Evolutionary conservation across 1,140 invertebrate species (phyloP).

Genomic region (Harlomillsia oculata): DNA sequence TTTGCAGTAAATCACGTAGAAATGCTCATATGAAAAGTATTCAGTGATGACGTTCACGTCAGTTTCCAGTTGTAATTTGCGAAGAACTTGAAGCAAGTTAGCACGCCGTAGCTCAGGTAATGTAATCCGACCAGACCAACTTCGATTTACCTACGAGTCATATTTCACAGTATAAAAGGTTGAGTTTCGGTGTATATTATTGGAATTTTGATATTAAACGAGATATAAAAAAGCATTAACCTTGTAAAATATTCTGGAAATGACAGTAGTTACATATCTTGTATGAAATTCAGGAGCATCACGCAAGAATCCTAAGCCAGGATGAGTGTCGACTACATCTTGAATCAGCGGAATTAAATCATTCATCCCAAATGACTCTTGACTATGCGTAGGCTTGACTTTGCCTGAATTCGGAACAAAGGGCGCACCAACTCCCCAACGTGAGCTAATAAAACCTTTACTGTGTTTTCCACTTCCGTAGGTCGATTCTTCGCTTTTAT

Average conservation of each 20-base stretch:
- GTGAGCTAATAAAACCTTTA: slow-evolving; percentile 51
- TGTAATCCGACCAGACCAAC: slow-evolving; percentile 89
- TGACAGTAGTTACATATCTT: slow-evolving; percentile 50
- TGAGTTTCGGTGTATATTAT: too few species aligned
- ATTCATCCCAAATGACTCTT: slow-evolving; percentile 25
- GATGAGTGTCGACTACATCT: slow-evolving; percentile 99
- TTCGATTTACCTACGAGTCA: slow-evolving; percentile 65
- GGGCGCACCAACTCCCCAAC: slow-evolving; percentile 42
- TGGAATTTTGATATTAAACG: too few species aligned
- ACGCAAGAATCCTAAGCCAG: slow-evolving; percentile 88
- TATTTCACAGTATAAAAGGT: too few species aligned
- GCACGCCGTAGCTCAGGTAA: slow-evolving; percentile 80
- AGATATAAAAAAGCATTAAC: slow-evolving; percentile 1
- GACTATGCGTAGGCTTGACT: slow-evolving; percentile 1
- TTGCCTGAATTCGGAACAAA: slow-evolving; percentile 52
- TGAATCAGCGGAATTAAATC: slow-evolving; percentile 89
- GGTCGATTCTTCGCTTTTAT: slow-evolving; percentile 1
- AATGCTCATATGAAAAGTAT: slow-evolving; percentile 53
- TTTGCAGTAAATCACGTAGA: slow-evolving; percentile 99
- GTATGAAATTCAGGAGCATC: slow-evolving; percentile 98
- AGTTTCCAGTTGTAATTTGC: slow-evolving; percentile 52
- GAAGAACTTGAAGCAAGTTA: slow-evolving; percentile 71
- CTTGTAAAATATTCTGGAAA: slow-evolving; percentile 90
- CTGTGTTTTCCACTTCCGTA: background rate
- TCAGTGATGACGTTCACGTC: slow-evolving; percentile 35